phyloP scores from a whole-genome alignment of 1,140 invertebrate species.

The Chrysomallon squamiferum region DNA sequence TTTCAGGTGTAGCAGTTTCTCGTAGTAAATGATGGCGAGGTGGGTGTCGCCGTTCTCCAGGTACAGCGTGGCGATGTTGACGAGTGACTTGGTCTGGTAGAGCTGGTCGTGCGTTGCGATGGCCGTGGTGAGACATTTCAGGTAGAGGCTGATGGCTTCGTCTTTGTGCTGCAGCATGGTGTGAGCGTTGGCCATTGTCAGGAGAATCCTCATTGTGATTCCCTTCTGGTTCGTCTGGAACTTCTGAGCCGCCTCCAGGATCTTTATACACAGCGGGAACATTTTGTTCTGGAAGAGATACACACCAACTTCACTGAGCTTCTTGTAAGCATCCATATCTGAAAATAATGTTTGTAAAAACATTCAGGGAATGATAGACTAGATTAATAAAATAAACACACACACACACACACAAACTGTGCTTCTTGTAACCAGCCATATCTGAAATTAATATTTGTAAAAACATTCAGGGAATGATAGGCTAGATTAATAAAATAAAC shows the following conservation, averaged over 20 bases:
- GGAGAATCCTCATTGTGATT: conserved; percentile 54
- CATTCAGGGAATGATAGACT: not conserved
- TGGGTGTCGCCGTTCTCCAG: conserved; percentile 50
- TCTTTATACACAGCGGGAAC: conserved; percentile 49
- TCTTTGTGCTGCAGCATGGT: conserved; percentile 44
- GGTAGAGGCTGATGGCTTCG: conserved; percentile 49
- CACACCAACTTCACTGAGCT: conserved; percentile 57
- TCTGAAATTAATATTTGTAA: conserved; percentile 28
- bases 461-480: not conserved
- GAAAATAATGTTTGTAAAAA: conserved; percentile 11
- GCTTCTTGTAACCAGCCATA: conserved; percentile 57
- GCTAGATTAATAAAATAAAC: too few relatives aligned
- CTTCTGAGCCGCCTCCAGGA: conserved; percentile 51
- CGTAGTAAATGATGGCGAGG: conserved; percentile 56
- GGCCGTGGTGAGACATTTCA: conserved; percentile 51
- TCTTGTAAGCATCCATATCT: conserved; percentile 59
- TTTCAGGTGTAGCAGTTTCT: conserved; percentile 54
- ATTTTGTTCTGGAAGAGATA: conserved; percentile 46
- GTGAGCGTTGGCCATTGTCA: conserved; percentile 57
- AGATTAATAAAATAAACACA: too few relatives aligned
- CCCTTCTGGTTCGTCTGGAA: conserved; percentile 60
- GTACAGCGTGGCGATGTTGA: conserved; percentile 56
- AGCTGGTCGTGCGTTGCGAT: conserved; percentile 52
- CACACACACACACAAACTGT: too few relatives aligned
- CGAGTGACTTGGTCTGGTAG: conserved; percentile 58